Evolutionary conservation across 2,113 vertebrate species (phyloP), one percentile per base, ranked within the genome.

Genomic region (Nibea albiflora): DNA sequence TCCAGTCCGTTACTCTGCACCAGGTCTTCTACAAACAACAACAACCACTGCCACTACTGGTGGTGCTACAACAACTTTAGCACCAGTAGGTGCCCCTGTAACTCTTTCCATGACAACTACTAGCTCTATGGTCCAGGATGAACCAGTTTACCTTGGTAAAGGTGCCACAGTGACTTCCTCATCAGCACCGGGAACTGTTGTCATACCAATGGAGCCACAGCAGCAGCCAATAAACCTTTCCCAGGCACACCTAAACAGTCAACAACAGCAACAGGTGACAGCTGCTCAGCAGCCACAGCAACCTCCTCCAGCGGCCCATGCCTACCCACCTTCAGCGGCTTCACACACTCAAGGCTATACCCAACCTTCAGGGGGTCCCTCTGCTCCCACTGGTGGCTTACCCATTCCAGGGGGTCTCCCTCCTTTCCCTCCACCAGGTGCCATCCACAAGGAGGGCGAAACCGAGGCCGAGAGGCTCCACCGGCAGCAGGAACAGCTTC

Each of bases 401-500:
- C 81, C 80, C 19, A 64, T 91, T 46, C 4, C 85, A 71, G 92
- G 92, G 42, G 91, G 91, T 80, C 90, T 93, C 69, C 93, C 92
- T 52, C 83, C 83, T 2, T 92, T 94, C 81, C 93, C 93, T 53
- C 93, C 93, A 66, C 90, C 92, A 85, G 94, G 80, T 76, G 90
- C 83, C 74, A 81, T 89, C 26, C 94, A 95, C 66, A 96, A 96
- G 72, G 97, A 98, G 75, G 95, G 96, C 22, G 96, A 96, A 22
- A 96, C 95, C 2, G 97, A 98, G 78, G 98, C 97, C 75, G 98
- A 99, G 11, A 92, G 95, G 24, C 94, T 98, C 52, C 96, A 98
- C 76, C 96, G 96, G 81, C 98, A 99, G 81, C 98, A 99, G 75
- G 97, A 99, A 85, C 97, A 98, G 16, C 92, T 98, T 31, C 94